phyloP scores from a whole-genome alignment of 2,797 vertebrate species.

The Anguilla megastoma region DNA sequence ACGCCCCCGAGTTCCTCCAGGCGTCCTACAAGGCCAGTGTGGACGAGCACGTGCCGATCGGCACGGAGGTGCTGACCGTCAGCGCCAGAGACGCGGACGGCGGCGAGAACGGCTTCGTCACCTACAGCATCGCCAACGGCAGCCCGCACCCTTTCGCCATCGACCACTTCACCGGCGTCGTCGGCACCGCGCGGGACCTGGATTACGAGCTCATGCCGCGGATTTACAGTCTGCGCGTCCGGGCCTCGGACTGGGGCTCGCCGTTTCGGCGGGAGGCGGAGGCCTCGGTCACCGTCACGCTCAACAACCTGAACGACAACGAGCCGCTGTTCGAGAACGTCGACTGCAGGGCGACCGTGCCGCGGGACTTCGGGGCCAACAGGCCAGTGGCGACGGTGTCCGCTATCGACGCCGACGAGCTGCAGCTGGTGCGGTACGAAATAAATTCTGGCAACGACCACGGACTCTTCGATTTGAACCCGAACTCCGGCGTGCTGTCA shows the following conservation, averaged over 20 bases:
- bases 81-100: constrained; percentile 87
- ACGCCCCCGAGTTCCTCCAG: constrained; percentile 90
- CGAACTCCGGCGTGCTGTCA: constrained; percentile 90
- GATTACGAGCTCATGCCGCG: constrained; percentile 98
- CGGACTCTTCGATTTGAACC: constrained; percentile 87
- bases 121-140: constrained; percentile 90
- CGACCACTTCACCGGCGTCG: constrained; percentile 88
- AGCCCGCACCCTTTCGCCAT: constrained; percentile 89
- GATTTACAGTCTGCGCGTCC: constrained; percentile 87
- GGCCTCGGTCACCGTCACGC: constrained; percentile 82
- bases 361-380: constrained; percentile 88
- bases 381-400: constrained; percentile 95
- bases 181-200: constrained; percentile 86
- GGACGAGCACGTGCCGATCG: constrained; percentile 86
- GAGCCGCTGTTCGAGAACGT: constrained; percentile 95
- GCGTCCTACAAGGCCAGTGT: constrained; percentile 88
- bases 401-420: constrained; percentile 95
- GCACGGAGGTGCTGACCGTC: constrained; percentile 84
- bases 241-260: constrained; percentile 94
- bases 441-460: constrained; percentile 91
- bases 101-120: constrained; percentile 94
- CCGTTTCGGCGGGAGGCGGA: constrained; percentile 93
- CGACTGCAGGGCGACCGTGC: constrained; percentile 89
- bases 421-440: constrained; percentile 91
- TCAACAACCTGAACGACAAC: constrained; percentile 97